Conservation (phyloP, 2,113 vertebrate genomes). For the Brachyhypopomus gauderio region DNA sequence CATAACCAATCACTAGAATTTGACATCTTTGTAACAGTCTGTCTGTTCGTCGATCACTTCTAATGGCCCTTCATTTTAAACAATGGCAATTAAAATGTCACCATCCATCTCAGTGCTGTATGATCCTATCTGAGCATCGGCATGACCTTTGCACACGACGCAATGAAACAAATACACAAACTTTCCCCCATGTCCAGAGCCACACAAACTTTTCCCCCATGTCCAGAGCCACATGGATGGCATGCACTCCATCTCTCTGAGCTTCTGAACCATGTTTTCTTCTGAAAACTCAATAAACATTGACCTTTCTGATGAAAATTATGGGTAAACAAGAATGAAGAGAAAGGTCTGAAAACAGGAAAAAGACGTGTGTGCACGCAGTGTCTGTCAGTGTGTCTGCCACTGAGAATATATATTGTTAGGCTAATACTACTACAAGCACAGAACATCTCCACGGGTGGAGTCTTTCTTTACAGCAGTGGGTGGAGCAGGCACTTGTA, state of each 20-base stretch:
- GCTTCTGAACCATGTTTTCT: constrained; percentile 44
- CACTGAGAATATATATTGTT: background rate
- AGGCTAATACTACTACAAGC: too few species aligned
- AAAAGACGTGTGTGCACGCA: constrained; percentile 22
- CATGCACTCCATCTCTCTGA: constrained; percentile 22
- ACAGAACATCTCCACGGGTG: too few species aligned
- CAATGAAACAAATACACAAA: constrained; percentile 41
- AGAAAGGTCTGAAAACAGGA: constrained; percentile 48
- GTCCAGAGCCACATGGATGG: constrained; percentile 2
- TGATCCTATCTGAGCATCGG: constrained; percentile 31
- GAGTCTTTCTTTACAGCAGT: too few species aligned
- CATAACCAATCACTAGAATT: background rate
- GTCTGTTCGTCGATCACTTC: constrained; percentile 27
- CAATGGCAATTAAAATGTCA: constrained; percentile 50
- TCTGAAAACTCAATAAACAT: constrained; percentile 55
- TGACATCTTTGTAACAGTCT: background rate
- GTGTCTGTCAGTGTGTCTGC: background rate
- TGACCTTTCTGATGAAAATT: constrained; percentile 66
- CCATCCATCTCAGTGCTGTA: constrained; percentile 13
- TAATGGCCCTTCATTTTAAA: constrained; percentile 36
- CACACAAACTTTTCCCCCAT: constrained; percentile 21
- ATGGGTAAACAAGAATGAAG: constrained; percentile 53
- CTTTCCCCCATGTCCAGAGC: constrained; percentile 4
- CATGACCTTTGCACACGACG: constrained; percentile 49
- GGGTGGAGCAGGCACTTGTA: too few species aligned